Percentiles rank a stretch among this genome's conserved stretches.
Evolutionary conservation across 2,113 vertebrate species (phyloP).

Genomic region (Engraulis encrasicolus): DNA sequence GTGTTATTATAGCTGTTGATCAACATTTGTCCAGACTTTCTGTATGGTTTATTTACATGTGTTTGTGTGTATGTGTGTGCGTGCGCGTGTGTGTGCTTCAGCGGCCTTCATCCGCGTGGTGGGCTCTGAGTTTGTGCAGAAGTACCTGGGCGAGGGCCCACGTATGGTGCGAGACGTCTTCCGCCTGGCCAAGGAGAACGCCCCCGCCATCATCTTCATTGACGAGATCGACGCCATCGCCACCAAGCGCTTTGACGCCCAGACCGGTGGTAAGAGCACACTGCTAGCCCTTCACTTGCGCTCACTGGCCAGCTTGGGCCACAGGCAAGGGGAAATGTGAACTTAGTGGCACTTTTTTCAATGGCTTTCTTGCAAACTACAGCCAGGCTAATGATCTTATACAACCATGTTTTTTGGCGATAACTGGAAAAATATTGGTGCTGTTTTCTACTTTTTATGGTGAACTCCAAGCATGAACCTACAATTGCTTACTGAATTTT

Average conservation of each 20-base stretch:
- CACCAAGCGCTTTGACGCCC: conserved; percentile 95
- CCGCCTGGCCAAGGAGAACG: conserved; percentile 95
- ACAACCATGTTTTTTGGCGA: too few species aligned
- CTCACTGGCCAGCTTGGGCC: not conserved
- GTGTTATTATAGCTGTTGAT: too few species aligned
- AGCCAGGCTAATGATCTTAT: too few species aligned
- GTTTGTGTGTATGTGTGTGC: not conserved
- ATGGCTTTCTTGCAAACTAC: too few species aligned
- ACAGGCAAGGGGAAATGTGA: not conserved
- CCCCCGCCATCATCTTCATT: conserved; percentile 96
- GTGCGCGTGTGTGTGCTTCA: conserved; percentile 56
- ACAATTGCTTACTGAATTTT: too few species aligned
- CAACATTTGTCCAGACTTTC: not conserved
- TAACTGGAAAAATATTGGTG: too few species aligned
- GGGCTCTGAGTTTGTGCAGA: conserved; percentile 95
- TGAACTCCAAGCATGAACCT: too few species aligned
- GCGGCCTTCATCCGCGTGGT: conserved; percentile 95
- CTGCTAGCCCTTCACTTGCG: not conserved
- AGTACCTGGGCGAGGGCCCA: conserved; percentile 92
- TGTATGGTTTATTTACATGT: not conserved
- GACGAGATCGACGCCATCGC: conserved; percentile 96
- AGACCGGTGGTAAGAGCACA: conserved; percentile 83
- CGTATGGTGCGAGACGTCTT: conserved; percentile 96
- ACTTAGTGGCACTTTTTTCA: too few species aligned
- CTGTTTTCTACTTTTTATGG: too few species aligned